Base-by-base conservation (phyloP, 2,113 vertebrate genomes). In the Madoqua kirkii region DNA sequence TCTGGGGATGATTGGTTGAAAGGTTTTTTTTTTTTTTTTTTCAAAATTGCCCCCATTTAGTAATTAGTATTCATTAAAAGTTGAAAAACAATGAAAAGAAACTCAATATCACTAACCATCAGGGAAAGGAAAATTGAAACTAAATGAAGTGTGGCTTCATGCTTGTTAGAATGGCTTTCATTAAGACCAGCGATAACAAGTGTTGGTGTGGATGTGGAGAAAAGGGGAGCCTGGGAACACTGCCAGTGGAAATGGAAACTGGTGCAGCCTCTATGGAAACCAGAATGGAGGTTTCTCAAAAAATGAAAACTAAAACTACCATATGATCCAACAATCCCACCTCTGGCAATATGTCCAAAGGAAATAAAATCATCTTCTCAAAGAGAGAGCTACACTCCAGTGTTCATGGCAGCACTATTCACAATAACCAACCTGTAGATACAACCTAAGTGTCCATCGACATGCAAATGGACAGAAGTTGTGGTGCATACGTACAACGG, bases 41-140 rank as follows among this genome's bases (percentile, higher is more conserved):
- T 92, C 19, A 91, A 87, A 91, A 50, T 54, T 64, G 19, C 16
- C 60, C 14, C 60, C 29, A 31, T 71, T 97, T 36, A 78, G 45
- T 79, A 87, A 86, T 31, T 31, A 59, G 7, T 33, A 55, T 59
- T 94, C 23, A 17, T 92, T 87, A 64, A 60, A 94, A 78, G 33
- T 83, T 45, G 10, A 79, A 13, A 85, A 59, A 36, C 31, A 55
- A 43, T 33, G 45, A 85, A 96, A 93, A 78, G 55, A 48, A 64
- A 25, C 9, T 48, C 33, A 43, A 6, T 16, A 23, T 79, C 50
- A 52, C 19, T 33, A 27, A 43, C 43, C 2, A 1, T 81, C 50
- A 71, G 57, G 52, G 52, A 93, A 79, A 17, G 33, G 19, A 82
- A 40, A 67, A 45, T 50, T 4, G 4, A 43, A 86, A 50, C 27